These are phyloP conservation scores for Stenichneumon culpator DNA, from an alignment of 2,888 invertebrate genomes.

Conservation along the genomic window DNA sequence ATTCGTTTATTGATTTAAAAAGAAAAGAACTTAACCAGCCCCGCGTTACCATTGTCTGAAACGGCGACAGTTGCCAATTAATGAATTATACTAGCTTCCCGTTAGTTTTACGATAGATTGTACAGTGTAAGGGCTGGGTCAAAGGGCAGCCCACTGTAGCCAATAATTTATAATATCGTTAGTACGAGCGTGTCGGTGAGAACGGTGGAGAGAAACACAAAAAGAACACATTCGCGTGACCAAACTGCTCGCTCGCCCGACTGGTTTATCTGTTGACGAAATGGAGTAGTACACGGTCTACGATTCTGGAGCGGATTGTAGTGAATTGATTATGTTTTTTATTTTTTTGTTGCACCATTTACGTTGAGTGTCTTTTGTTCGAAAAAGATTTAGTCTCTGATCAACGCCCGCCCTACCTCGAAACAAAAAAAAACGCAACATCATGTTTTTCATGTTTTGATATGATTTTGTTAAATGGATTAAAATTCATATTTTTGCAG, in stretches of 20 bases:
- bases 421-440: slow-evolving; percentile 61
- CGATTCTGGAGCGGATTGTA: slow-evolving; percentile 82
- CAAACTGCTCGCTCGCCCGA: slow-evolving; percentile 58
- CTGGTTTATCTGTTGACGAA: slow-evolving; percentile 82
- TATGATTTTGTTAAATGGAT: slow-evolving; percentile 82
- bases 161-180: slow-evolving; percentile 74
- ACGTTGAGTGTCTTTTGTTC: slow-evolving; percentile 52
- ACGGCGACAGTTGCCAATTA: slow-evolving; percentile 67
- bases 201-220: slow-evolving; percentile 19
- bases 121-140: slow-evolving; percentile 73
- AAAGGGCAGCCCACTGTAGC: slow-evolving; percentile 70
- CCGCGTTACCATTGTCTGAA: slow-evolving; percentile 54
- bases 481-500: slow-evolving; percentile 82
- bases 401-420: slow-evolving; percentile 24
- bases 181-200: slow-evolving; percentile 54
- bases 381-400: slow-evolving; percentile 4
- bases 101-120: slow-evolving; percentile 78
- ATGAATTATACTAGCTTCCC: slow-evolving; percentile 68
- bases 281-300: slow-evolving; percentile 82
- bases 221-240: slow-evolving; percentile 35
- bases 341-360: slow-evolving; percentile 59
- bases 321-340: slow-evolving; percentile 80
- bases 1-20: slow-evolving; percentile 32
- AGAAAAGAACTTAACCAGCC: slow-evolving; percentile 14
- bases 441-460: slow-evolving; percentile 80